Conservation (phyloP, 1,140 invertebrate species). For the Bombus confusus region DNA sequence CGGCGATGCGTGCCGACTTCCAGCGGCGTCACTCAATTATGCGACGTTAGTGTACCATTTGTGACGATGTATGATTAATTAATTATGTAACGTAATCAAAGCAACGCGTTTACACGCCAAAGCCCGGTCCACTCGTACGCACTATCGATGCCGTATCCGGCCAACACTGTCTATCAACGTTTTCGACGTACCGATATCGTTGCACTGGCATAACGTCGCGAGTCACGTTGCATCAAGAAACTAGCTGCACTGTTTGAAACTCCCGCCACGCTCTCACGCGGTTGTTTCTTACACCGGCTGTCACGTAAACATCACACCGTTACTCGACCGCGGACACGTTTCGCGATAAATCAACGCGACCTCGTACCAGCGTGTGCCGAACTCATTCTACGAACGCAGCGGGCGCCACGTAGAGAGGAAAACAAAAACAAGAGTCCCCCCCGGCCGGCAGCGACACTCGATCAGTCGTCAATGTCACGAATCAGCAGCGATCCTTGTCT, state of each 20-base stretch:
- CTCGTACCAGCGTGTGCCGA: not conserved
- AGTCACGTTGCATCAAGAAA: slow-evolving; percentile 22
- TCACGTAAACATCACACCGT: slow-evolving; percentile 58
- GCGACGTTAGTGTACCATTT: slow-evolving; percentile 67
- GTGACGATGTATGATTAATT: slow-evolving; percentile 66
- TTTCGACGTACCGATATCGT: slow-evolving; percentile 11
- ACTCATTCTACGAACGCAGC: not conserved
- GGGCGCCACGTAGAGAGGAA: too few relatives aligned
- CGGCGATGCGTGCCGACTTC: slow-evolving; percentile 13
- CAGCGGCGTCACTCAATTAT: slow-evolving; percentile 63
- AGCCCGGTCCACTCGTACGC: too few relatives aligned
- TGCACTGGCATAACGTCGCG: slow-evolving; percentile 7
- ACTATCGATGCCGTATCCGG: not conserved
- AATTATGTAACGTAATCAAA: slow-evolving; percentile 72
- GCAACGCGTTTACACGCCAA: slow-evolving; percentile 56
- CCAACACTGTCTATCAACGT: not conserved
- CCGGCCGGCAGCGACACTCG: not conserved
- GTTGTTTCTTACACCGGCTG: slow-evolving; percentile 30
- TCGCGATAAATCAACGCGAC: not conserved
- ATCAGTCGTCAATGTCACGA: slow-evolving; percentile 20
- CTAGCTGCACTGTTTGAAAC: slow-evolving; percentile 22
- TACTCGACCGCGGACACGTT: not conserved
- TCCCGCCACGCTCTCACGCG: slow-evolving; percentile 45
- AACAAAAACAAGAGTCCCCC: not conserved
- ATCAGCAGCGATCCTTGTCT: slow-evolving; percentile 21